These are phyloP conservation scores for Cyclargus thomasi DNA, from an alignment of 1,140 invertebrate genomes.

Conservation along the genomic window DNA sequence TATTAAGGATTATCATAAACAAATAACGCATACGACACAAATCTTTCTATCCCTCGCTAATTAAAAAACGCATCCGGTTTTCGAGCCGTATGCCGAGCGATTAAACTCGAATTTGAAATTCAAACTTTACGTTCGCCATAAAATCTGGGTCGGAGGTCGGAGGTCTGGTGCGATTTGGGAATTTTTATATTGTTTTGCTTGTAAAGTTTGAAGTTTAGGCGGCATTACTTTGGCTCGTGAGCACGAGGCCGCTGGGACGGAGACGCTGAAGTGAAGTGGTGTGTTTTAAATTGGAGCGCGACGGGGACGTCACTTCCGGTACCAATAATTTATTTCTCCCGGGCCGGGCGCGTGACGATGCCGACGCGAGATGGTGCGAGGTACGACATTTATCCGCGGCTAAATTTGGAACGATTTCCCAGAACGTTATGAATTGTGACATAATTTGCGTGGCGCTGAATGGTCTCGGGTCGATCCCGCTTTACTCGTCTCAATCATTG, in stretches of 20 bases:
- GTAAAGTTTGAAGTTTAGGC: too few species aligned
- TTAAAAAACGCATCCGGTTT: conserved; percentile 62
- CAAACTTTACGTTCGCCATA: conserved; percentile 53
- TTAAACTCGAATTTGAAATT: conserved; percentile 64
- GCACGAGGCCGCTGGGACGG: conserved; percentile 32
- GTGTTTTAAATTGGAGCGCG: conserved; percentile 65
- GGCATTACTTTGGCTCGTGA: conserved; percentile 26
- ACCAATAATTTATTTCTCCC: conserved; percentile 68
- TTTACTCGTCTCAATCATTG: background rate
- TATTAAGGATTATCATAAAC: conserved; percentile 17
- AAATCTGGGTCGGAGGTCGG: conserved; percentile 42
- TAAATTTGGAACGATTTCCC: conserved; percentile 62
- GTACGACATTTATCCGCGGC: conserved; percentile 65
- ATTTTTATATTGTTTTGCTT: background rate
- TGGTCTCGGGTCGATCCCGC: background rate
- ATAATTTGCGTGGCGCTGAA: conserved; percentile 40
- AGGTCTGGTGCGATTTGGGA: conserved; percentile 28
- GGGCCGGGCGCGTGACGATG: conserved; percentile 51
- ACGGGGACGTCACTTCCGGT: conserved; percentile 68
- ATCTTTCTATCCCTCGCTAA: conserved; percentile 45
- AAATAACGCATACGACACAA: background rate
- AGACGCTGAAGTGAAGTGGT: conserved; percentile 39
- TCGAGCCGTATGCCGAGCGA: conserved; percentile 52
- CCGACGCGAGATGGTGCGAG: conserved; percentile 45
- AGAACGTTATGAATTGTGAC: conserved; percentile 62